These are phyloP conservation scores for Epinotia nisella DNA, from an alignment of 2,888 invertebrate genomes.

Conservation along the genomic window DNA sequence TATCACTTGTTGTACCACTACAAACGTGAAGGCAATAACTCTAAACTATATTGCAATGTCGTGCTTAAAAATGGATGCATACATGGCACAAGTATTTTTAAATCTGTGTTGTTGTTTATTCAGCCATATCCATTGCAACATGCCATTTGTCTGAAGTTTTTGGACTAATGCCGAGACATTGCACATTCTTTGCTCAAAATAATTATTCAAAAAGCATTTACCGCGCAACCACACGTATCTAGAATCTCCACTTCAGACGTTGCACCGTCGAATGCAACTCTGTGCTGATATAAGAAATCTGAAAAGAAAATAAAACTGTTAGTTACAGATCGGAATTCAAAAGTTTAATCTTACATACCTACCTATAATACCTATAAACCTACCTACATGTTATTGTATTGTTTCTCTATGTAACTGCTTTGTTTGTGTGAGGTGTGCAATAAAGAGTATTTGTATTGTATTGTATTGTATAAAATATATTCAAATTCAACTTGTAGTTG, in stretches of 20 bases:
- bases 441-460: background rate
- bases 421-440: too few relatives aligned
- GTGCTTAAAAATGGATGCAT: background rate
- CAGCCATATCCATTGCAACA: background rate
- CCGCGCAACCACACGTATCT: slow-evolving; percentile 92
- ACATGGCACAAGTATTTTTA: background rate
- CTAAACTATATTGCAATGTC: background rate
- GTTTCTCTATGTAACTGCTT: too few relatives aligned
- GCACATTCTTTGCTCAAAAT: slow-evolving; percentile 45
- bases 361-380: too few relatives aligned
- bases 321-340: background rate
- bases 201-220: slow-evolving; percentile 73
- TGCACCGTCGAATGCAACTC: slow-evolving; percentile 90
- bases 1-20: background rate
- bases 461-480: background rate
- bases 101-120: slow-evolving; percentile 29
- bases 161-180: slow-evolving; percentile 42
- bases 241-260: slow-evolving; percentile 91
- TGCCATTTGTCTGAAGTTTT: slow-evolving; percentile 12
- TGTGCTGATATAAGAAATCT: slow-evolving; percentile 92
- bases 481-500: slow-evolving; percentile 2
- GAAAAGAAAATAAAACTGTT: slow-evolving; percentile 61
- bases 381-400: too few relatives aligned
- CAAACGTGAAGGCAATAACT: background rate
- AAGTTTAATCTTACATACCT: too few relatives aligned